phyloP scores from a whole-genome alignment of 2,888 invertebrate genomes.

The Phortica magna region DNA sequence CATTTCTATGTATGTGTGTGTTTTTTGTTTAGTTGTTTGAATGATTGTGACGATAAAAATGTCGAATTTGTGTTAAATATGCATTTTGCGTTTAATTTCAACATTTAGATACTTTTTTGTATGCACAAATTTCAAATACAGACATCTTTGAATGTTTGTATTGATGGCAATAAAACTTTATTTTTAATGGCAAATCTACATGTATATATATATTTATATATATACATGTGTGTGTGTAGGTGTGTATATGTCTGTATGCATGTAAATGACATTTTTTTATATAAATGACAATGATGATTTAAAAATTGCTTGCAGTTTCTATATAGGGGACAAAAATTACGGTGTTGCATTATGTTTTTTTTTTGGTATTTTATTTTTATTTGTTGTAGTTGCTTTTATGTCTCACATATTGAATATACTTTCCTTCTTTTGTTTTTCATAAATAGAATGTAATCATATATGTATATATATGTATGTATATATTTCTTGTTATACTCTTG shows the following conservation, averaged over 20 bases:
- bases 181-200: too few relatives aligned
- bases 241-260: slow-evolving; percentile 23
- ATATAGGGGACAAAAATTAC: slow-evolving; percentile 33
- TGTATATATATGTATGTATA: slow-evolving; percentile 26
- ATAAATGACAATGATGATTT: slow-evolving; percentile 64
- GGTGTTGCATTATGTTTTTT: slow-evolving; percentile 27
- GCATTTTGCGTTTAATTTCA: too few relatives aligned
- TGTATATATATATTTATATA: background rate
- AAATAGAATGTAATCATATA: slow-evolving; percentile 46
- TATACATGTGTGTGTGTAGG: background rate
- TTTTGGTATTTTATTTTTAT: slow-evolving; percentile 46
- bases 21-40: background rate
- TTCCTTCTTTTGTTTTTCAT: slow-evolving; percentile 23
- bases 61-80: too few relatives aligned
- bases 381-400: slow-evolving; percentile 45
- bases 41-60: background rate
- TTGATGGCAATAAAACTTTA: too few relatives aligned
- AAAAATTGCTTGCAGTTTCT: slow-evolving; percentile 62
- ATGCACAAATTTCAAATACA: too few relatives aligned
- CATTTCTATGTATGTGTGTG: slow-evolving; percentile 1
- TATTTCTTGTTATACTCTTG: slow-evolving; percentile 40
- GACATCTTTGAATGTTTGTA: too few relatives aligned
- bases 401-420: slow-evolving; percentile 35
- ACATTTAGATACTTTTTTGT: too few relatives aligned
- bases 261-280: slow-evolving; percentile 39